phyloP scores from a whole-genome alignment of 2,888 invertebrate species.

The Drosophila infuscata region DNA sequence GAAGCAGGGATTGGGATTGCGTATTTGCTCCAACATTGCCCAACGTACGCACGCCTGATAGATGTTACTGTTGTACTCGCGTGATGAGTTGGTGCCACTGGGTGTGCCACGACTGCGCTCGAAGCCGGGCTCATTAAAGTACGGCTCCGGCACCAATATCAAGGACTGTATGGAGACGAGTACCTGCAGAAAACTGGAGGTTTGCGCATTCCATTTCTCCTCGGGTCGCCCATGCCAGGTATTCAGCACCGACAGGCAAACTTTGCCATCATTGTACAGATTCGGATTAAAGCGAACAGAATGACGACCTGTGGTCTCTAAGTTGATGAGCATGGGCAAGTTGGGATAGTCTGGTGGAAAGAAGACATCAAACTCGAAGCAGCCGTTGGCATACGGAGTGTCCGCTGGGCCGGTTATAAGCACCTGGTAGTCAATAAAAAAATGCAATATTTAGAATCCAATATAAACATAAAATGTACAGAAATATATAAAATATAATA shows the following conservation, averaged over 20 bases:
- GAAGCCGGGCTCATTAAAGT: conserved; percentile 98
- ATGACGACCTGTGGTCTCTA: conserved; percentile 95
- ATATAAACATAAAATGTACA: not conserved
- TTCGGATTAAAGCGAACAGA: conserved; percentile 97
- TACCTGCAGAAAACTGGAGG: conserved; percentile 96
- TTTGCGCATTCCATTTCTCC: conserved; percentile 98
- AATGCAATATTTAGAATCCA: not conserved
- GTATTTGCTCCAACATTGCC: conserved; percentile 98
- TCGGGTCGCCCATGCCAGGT: conserved; percentile 99
- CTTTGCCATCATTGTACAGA: conserved; percentile 97
- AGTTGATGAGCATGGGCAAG: conserved; percentile 95
- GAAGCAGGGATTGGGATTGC: conserved; percentile 96
- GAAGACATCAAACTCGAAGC: conserved; percentile 96
- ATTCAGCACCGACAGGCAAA: conserved; percentile 96
- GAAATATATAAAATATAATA: not conserved
- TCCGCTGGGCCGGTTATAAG: conserved; percentile 96
- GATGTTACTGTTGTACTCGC: conserved; percentile 98
- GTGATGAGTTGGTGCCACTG: conserved; percentile 94
- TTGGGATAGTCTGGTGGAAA: conserved; percentile 94
- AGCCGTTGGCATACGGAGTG: conserved; percentile 96
- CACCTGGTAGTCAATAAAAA: conserved; percentile 86
- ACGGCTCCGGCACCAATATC: conserved; percentile 96
- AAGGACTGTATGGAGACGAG: conserved; percentile 96
- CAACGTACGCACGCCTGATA: conserved; percentile 97
- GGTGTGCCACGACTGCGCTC: conserved; percentile 95